Percentiles rank a stretch among this genome's conserved stretches.
Evolutionary conservation across 64 coral and sea anemone species (phyloP).

Genomic region (Montipora capricornis): DNA sequence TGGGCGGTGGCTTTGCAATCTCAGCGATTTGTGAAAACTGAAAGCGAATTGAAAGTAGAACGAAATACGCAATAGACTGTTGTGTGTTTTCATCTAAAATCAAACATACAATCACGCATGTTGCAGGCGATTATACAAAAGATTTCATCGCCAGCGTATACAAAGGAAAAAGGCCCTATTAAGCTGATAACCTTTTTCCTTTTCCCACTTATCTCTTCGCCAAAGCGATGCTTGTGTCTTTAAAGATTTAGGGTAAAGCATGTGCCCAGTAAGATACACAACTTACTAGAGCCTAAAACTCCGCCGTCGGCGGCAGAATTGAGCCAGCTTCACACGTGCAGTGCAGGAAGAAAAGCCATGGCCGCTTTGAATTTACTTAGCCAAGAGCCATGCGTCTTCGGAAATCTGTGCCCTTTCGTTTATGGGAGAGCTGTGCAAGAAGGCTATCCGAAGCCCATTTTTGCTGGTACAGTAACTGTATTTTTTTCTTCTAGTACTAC

Average conservation of each 20-base stretch:
- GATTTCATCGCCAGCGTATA: slow-evolving; percentile 95
- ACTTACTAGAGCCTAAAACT: slow-evolving; percentile 15
- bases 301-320: neutral
- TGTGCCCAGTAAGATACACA: slow-evolving; percentile 83
- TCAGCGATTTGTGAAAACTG: neutral
- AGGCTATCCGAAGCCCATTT: slow-evolving; percentile 3
- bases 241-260: slow-evolving; percentile 80
- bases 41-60: slow-evolving; percentile 76
- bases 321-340: neutral
- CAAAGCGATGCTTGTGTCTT: slow-evolving; percentile 88
- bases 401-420: slow-evolving; percentile 75
- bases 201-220: slow-evolving; percentile 83
- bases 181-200: slow-evolving; percentile 92
- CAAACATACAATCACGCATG: slow-evolving; percentile 75
- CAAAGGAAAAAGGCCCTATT: slow-evolving; percentile 84
- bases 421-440: slow-evolving; percentile 18
- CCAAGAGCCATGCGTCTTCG: slow-evolving; percentile 70
- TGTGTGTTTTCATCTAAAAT: slow-evolving; percentile 87
- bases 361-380: slow-evolving; percentile 15
- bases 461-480: slow-evolving; percentile 66
- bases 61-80: slow-evolving; percentile 84
- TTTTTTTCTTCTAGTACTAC: slow-evolving; percentile 27
- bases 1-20: slow-evolving; percentile 70
- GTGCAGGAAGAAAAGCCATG: neutral
- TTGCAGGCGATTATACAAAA: slow-evolving; percentile 85